Percentiles rank a stretch among this genome's conserved stretches.
phyloP scores from a whole-genome alignment of 1,140 invertebrate species.

The Achatina immaculata region DNA sequence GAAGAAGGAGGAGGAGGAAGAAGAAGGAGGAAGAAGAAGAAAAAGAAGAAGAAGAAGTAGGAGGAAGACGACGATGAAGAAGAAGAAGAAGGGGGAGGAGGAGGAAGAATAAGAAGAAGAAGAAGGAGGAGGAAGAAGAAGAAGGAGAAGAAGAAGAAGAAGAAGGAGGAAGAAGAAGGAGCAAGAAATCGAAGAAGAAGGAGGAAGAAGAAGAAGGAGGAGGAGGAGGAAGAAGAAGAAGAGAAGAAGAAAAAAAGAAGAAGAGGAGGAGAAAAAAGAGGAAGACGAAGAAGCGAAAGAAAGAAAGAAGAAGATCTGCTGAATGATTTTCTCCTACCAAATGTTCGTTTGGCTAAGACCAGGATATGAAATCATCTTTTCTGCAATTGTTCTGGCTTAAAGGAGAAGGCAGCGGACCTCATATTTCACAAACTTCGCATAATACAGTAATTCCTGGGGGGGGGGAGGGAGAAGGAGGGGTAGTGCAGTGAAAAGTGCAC shows the following conservation, averaged over 20 bases:
- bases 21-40: too few relatives aligned
- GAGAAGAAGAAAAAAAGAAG: not conserved
- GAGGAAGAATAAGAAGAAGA: not conserved
- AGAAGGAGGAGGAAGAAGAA: not conserved
- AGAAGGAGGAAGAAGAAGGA: not conserved
- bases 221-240: not conserved
- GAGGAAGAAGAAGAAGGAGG: not conserved
- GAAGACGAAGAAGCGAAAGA: not conserved
- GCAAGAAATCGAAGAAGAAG: not conserved
- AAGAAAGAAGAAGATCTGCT: not conserved
- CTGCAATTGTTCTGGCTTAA: too few relatives aligned
- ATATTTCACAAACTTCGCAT: too few relatives aligned
- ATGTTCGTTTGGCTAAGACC: too few relatives aligned
- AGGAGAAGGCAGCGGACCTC: too few relatives aligned
- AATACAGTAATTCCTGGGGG: too few relatives aligned
- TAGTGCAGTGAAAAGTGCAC: too few relatives aligned
- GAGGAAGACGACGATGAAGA: not conserved
- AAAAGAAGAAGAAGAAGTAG: not conserved
- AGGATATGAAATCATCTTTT: too few relatives aligned
- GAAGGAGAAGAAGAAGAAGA: not conserved
- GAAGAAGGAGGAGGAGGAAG: not conserved
- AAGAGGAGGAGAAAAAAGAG: not conserved
- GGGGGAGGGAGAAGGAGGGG: too few relatives aligned
- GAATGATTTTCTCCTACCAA: too few relatives aligned
- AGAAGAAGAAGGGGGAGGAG: not conserved